Conservation (phyloP, 1,140 invertebrate genomes). For the Drosophila dunni region DNA sequence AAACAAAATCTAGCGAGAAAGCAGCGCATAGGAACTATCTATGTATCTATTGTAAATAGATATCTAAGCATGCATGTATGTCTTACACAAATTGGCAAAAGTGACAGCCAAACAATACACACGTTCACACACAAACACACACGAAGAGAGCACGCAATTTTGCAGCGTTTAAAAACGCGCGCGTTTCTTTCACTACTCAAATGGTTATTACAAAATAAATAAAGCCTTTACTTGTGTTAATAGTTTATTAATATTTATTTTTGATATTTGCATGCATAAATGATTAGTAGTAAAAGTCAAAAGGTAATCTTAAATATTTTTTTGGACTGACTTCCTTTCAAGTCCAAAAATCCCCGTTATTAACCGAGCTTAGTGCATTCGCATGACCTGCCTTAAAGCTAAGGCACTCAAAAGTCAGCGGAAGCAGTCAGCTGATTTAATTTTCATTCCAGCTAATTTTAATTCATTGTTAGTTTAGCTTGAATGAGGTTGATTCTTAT, state of each 20-base stretch:
- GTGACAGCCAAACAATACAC: slow-evolving; percentile 35
- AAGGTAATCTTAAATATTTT: too few species aligned
- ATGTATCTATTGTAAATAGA: slow-evolving; percentile 34
- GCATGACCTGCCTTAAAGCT: slow-evolving; percentile 41
- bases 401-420: slow-evolving; percentile 41
- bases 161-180: slow-evolving; percentile 24
- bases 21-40: slow-evolving; percentile 35
- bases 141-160: slow-evolving; percentile 32
- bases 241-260: background rate
- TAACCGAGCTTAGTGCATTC: background rate
- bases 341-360: too few species aligned
- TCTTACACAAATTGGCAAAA: slow-evolving; percentile 67
- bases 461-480: background rate
- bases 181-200: background rate
- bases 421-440: slow-evolving; percentile 59
- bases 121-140: slow-evolving; percentile 32
- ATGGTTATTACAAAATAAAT: too few species aligned
- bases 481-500: slow-evolving; percentile 32
- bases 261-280: too few species aligned
- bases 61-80: slow-evolving; percentile 5
- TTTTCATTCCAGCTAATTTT: slow-evolving; percentile 12
- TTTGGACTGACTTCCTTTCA: too few species aligned
- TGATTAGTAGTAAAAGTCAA: too few species aligned
- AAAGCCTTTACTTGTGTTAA: background rate
- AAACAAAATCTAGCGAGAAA: slow-evolving; percentile 64